Base-by-base conservation (phyloP, 2,888 invertebrate species). In the Bibio marci region DNA sequence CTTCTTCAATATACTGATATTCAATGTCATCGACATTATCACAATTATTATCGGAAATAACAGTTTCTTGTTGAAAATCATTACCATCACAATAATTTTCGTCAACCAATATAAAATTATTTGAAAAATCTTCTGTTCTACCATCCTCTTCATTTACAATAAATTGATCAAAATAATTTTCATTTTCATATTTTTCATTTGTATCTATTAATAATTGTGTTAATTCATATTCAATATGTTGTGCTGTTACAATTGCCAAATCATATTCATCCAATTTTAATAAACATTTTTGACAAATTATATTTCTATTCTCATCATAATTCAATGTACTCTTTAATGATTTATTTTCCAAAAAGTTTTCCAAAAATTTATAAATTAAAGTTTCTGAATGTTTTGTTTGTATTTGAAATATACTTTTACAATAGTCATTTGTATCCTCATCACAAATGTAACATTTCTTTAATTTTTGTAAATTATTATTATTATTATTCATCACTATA, bases 401-500 rank as follows among this genome's bases (percentile, higher is more conserved):
- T 7, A 13, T 33, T 12, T 8, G 28, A 15, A 35, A 45, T 17
- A 46, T 41, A 41, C 46, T 38, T 19, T 27, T 38, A 8, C 18
- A 39, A 8, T n/a, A 18, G 12, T 34, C 27, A 12, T n/a, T 7
- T 12, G 40, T 30, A 11, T 19, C 13, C 10, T n/a, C n/a, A 26
- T 44, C 43, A 17, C 47, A 47, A 14, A 47, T 37, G 37, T 37
- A 46, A 37, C 47, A 47, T 32, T 41, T 33, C 6, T 15, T 22
- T 17, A 25, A n/a, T n/a, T n/a, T n/a, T n/a, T n/a, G n/a, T n/a
- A n/a, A n/a, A n/a, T n/a, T n/a, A n/a, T n/a, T n/a, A n/a, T n/a
- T n/a, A n/a, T n/a, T n/a, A n/a, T n/a, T n/a, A n/a, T n/a, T n/a
- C n/a, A n/a, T n/a, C n/a, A n/a, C n/a, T n/a, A n/a, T n/a, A n/a